Base-by-base conservation (phyloP, 2,113 vertebrate genomes). In the Cariama cristata region DNA sequence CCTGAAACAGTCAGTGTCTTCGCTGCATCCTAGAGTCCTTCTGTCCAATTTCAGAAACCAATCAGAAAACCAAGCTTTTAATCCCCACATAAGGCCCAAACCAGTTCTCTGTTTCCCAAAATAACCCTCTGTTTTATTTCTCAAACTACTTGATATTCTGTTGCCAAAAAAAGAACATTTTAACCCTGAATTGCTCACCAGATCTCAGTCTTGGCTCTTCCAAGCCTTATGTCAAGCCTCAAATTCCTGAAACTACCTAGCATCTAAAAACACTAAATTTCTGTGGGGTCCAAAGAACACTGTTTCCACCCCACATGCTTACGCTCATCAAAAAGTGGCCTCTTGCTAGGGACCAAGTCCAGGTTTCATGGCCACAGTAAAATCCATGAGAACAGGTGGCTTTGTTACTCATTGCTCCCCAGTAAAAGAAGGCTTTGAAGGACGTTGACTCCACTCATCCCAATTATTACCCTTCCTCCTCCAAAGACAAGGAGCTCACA, bases 211-310 rank as follows among this genome's bases (percentile, higher is more conserved):
- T 76, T 69, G 86, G 74, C 75, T 76, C 74, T 95, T 89, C 62
- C 50, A 96, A 91, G 74, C 38, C 59, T 91, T 76, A 44, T n/a
- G n/a, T 69, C 44, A 80, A 94, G 67, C 52, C 40, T 84, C 73
- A 38, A 60, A 42, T 74, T 93, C 38, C 52, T 88, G 69, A 88
- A 84, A 87, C 68, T 66, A 86, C 77, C 88, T 88, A 87, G 67
- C 53, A 63, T 84, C 50, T 69, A n/a, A 81, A 81, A 87, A 2
- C 77, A 64, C 86, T 95, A 52, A 24, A 69, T 63, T 90, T 88
- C 56, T 81, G 60, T 92, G 93, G 66, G 77, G 77, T 96, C 92
- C 91, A 92, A 79, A 87, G 83, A 92, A 56, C 30, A 22, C 47
- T 52, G 4, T 77, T 88, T 77, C 60, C 22, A 59, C 79, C 81